These are phyloP conservation scores for Sebastolobus alascanus DNA, from an alignment of 2,797 vertebrate genomes.

Conservation along the genomic window DNA sequence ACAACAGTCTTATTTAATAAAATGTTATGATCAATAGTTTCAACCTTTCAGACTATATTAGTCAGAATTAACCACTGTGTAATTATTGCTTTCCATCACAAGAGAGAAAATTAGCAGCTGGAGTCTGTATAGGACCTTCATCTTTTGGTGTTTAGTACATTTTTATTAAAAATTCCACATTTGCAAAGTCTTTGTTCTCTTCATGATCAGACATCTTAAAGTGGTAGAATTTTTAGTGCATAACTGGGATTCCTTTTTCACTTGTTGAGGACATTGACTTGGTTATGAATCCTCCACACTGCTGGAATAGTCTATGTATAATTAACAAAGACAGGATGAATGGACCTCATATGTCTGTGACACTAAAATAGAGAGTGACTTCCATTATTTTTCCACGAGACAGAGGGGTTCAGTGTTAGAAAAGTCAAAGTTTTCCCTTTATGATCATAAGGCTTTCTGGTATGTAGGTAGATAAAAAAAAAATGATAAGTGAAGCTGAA, in stretches of 20 bases:
- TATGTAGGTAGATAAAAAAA: slow-evolving; percentile 3
- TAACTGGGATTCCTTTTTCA: background rate
- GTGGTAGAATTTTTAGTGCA: too few species aligned
- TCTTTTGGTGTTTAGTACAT: background rate
- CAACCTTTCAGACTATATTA: background rate
- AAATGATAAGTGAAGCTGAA: slow-evolving; percentile 5
- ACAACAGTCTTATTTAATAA: background rate
- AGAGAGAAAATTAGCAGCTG: background rate
- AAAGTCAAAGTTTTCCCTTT: background rate
- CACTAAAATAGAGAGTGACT: background rate
- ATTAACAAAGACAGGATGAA: slow-evolving; percentile 24
- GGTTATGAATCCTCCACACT: background rate
- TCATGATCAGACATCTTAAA: background rate
- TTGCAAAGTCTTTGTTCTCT: background rate
- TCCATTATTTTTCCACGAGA: slow-evolving; percentile 1
- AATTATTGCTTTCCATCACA: background rate
- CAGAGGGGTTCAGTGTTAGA: background rate
- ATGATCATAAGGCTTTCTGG: background rate
- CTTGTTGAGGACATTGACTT: background rate
- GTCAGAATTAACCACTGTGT: background rate
- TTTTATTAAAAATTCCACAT: background rate
- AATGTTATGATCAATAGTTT: background rate
- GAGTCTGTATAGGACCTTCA: background rate
- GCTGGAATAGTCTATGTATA: slow-evolving; percentile 14
- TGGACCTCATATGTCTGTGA: background rate